Conservation (phyloP, 2,113 vertebrate genomes). For the Cathartes aura region DNA sequence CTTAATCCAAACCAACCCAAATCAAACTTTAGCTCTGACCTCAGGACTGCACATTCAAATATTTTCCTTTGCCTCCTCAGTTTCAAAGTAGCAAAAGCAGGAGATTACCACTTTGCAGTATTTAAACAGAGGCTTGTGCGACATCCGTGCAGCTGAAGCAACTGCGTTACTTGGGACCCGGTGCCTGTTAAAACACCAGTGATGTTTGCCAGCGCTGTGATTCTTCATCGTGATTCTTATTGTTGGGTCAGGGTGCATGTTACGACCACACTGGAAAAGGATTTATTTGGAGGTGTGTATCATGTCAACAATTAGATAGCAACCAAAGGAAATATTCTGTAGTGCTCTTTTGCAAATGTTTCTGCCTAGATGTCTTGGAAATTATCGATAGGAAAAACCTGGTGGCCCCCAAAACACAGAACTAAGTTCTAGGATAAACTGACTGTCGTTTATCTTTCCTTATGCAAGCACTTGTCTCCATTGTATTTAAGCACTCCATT, state of each 20-base stretch:
- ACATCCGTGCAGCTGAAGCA: background rate
- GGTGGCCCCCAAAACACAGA: background rate
- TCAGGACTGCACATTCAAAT: slow-evolving; percentile 75
- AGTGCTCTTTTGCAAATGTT: background rate
- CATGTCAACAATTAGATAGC: background rate
- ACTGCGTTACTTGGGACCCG: background rate
- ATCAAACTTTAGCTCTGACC: slow-evolving; percentile 78
- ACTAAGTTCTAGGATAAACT: background rate
- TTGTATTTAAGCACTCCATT: background rate
- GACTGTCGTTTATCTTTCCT: background rate
- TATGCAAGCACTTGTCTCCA: background rate
- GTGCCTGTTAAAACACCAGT: background rate
- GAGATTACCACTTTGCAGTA: slow-evolving; percentile 49
- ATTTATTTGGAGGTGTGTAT: background rate
- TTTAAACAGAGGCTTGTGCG: slow-evolving; percentile 41
- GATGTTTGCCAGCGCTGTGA: background rate
- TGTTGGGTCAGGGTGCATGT: background rate
- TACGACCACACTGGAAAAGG: background rate
- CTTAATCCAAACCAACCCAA: slow-evolving; percentile 73
- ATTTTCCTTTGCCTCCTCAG: slow-evolving; percentile 63
- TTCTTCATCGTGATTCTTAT: background rate
- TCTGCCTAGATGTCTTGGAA: background rate
- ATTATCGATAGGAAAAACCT: background rate
- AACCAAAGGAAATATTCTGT: background rate
- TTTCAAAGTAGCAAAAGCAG: slow-evolving; percentile 63